Conservation (phyloP, 53 echinoderm and acorn worm genomes). For the Luidia sarsii region DNA sequence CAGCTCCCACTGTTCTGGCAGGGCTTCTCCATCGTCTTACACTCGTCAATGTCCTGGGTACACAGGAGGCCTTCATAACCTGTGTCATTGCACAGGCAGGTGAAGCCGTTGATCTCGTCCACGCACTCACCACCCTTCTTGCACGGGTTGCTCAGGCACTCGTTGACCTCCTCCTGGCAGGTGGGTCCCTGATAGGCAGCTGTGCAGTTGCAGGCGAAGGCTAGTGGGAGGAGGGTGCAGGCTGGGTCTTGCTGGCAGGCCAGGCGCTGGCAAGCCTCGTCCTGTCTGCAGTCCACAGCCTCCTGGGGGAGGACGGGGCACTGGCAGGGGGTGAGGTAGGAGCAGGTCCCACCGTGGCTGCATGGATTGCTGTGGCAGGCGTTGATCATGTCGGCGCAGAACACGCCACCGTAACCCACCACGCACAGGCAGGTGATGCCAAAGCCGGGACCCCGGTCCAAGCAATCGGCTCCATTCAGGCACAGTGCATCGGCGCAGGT, state of each 20-base stretch:
- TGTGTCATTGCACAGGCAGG: slow-evolving; percentile 72
- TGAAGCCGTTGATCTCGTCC: slow-evolving; percentile 54
- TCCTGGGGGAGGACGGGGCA: slow-evolving; percentile 67
- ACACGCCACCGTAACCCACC: slow-evolving; percentile 72
- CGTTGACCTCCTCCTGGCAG: slow-evolving; percentile 73
- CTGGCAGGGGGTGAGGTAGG: slow-evolving; percentile 72
- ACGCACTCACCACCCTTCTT: slow-evolving; percentile 60
- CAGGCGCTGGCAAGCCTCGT: slow-evolving; percentile 71
- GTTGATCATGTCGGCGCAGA: slow-evolving; percentile 76
- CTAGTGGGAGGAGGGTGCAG: slow-evolving; percentile 50
- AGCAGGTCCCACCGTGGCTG: slow-evolving; percentile 70
- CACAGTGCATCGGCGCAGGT: slow-evolving; percentile 76
- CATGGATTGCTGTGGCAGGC: slow-evolving; percentile 78
- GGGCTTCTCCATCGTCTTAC: slow-evolving; percentile 42
- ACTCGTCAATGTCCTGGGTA: slow-evolving; percentile 78
- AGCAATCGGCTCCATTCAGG: slow-evolving; percentile 73
- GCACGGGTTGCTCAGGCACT: slow-evolving; percentile 61
- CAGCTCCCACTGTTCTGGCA: slow-evolving; percentile 80
- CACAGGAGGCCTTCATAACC: slow-evolving; percentile 76
- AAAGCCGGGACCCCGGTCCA: slow-evolving; percentile 52
- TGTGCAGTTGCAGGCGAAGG: slow-evolving; percentile 75
- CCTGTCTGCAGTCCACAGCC: slow-evolving; percentile 51
- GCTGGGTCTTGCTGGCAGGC: slow-evolving; percentile 52
- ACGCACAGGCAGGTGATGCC: slow-evolving; percentile 78
- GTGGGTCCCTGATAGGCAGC: slow-evolving; percentile 62